Conservation (phyloP, 2,113 vertebrate genomes). For the Smithornis capensis region DNA sequence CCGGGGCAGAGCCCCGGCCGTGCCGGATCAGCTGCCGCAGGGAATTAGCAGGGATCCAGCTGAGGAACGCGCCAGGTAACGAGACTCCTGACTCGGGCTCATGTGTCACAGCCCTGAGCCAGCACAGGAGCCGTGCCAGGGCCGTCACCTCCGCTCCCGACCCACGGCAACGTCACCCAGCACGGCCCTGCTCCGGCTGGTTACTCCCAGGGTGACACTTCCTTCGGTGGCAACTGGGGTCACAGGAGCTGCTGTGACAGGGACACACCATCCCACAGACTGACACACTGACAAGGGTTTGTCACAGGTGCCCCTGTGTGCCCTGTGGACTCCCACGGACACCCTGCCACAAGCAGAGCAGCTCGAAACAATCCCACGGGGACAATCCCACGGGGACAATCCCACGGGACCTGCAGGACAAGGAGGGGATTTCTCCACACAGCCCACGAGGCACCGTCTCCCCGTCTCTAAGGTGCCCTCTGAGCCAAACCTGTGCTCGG, state of each 20-base stretch:
- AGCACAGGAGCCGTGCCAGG: constrained; percentile 1
- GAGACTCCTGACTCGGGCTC: not conserved
- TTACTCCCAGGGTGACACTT: not conserved
- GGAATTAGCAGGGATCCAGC: constrained; percentile 15
- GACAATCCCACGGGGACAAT: not conserved
- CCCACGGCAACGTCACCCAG: not conserved
- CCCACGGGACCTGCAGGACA: not conserved
- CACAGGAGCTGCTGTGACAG: not conserved
- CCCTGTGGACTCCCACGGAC: not conserved
- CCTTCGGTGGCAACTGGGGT: not conserved
- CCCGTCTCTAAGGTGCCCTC: not conserved
- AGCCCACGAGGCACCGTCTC: not conserved
- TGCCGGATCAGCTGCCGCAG: not conserved
- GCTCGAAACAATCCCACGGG: not conserved
- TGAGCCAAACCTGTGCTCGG: not conserved
- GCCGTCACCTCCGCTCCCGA: not conserved
- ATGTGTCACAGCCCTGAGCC: constrained; percentile 32
- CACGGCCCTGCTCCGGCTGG: not conserved
- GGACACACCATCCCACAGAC: accelerated
- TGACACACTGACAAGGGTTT: not conserved
- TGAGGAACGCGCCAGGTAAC: not conserved
- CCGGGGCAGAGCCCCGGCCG: not conserved
- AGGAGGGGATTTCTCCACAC: not conserved
- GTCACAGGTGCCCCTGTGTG: accelerated
- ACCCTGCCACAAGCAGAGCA: accelerated